Evolutionary conservation across 2,797 vertebrate species (phyloP).

Genomic region (Parotocinclus haroldoi): DNA sequence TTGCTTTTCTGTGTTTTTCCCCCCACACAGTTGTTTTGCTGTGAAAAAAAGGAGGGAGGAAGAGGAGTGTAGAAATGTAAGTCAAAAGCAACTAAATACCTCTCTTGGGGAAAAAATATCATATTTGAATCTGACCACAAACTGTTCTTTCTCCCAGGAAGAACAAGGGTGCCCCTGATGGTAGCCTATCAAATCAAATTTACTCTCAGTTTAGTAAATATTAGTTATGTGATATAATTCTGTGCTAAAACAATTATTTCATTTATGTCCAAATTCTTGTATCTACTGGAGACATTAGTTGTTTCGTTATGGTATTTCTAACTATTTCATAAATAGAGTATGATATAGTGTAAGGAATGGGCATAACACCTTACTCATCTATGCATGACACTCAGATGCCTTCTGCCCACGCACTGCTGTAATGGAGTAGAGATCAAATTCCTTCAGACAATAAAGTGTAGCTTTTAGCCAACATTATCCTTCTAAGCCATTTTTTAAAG

Average conservation of each 20-base stretch:
- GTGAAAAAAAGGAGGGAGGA: background rate
- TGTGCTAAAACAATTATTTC: too few relatives aligned
- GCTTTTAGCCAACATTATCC: background rate
- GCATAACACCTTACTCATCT: too few relatives aligned
- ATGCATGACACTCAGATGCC: background rate
- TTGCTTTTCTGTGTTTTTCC: background rate
- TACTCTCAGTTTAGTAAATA: too few relatives aligned
- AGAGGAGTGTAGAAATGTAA: background rate
- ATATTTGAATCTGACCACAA: constrained; percentile 5
- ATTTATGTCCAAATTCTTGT: background rate
- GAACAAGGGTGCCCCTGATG: background rate
- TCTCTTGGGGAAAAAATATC: constrained; percentile 26
- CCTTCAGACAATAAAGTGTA: constrained; percentile 1
- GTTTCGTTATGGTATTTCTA: too few relatives aligned
- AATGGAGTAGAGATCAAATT: constrained; percentile 14
- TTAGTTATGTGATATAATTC: too few relatives aligned
- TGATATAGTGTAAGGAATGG: too few relatives aligned
- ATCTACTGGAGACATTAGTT: too few relatives aligned
- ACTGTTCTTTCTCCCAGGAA: background rate
- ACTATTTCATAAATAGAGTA: too few relatives aligned
- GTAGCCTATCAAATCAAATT: background rate
- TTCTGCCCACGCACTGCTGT: background rate
- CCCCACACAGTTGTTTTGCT: constrained; percentile 19
- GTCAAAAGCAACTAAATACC: constrained; percentile 36
- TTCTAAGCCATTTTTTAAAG: background rate